phyloP scores from a whole-genome alignment of 2,888 invertebrate genomes.

The Acanthosepion esculentum region DNA sequence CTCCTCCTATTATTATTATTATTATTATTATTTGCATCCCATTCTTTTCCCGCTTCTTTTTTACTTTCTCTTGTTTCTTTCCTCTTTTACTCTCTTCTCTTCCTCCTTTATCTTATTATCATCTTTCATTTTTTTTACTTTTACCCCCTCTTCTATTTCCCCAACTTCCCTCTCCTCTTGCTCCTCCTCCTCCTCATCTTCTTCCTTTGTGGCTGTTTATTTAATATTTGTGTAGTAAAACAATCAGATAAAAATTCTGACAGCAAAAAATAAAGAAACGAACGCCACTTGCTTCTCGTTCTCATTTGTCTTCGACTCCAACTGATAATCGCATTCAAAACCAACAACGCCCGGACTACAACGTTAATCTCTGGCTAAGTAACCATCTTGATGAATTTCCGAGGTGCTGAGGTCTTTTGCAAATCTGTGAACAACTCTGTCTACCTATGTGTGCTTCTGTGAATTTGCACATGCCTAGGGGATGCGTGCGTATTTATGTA shows the following conservation, averaged over 20 bases:
- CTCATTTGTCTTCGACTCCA: neutral
- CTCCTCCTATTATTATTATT: neutral
- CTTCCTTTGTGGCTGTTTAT: neutral
- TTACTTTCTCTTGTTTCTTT: neutral
- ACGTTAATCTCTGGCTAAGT: too few relatives aligned
- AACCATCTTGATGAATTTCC: conserved; percentile 16
- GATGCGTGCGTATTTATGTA: neutral
- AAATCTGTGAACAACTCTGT: neutral
- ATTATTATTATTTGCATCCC: neutral
- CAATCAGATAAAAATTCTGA: neutral
- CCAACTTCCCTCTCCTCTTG: neutral
- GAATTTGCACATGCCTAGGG: neutral
- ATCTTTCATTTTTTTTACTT: neutral
- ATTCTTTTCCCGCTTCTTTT: too few relatives aligned
- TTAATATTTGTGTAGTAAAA: neutral
- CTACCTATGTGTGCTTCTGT: neutral
- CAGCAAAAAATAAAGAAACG: neutral
- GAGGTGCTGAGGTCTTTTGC: neutral
- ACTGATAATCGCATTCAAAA: neutral
- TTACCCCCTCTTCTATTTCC: neutral
- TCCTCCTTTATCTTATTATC: too few relatives aligned
- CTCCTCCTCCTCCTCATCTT: neutral
- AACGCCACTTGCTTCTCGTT: neutral
- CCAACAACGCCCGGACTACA: neutral
- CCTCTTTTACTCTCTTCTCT: too few relatives aligned